phyloP scores from a whole-genome alignment of 92 coral and sea anemone species.

The Hydrozoanthus gracilis region DNA sequence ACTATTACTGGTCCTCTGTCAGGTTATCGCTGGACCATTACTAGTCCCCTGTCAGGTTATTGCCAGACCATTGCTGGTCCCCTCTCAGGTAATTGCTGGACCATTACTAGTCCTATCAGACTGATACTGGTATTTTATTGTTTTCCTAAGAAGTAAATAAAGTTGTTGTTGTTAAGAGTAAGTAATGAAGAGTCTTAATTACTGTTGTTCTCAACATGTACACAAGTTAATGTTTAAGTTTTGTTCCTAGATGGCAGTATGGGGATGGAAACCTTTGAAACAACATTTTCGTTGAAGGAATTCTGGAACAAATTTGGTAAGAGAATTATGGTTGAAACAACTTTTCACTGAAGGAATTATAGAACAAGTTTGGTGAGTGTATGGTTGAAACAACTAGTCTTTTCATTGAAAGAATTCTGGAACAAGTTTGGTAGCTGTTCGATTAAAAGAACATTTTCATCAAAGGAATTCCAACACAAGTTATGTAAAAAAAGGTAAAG shows the following conservation, averaged over 20 bases:
- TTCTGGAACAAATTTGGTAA: conserved; percentile 90
- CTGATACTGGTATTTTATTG: no score
- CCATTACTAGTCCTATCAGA: no score
- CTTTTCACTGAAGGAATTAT: conserved; percentile 77
- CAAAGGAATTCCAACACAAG: no score
- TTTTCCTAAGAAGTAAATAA: no score
- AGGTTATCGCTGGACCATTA: no score
- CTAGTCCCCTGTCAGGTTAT: no score
- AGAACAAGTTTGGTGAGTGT: conserved; percentile 49
- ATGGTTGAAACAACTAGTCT: background rate
- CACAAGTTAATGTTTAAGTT: background rate
- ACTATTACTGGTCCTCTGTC: no score
- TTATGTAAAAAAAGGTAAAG: no score
- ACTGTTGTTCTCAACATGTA: background rate
- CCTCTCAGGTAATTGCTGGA: no score
- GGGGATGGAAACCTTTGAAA: conserved; percentile 86
- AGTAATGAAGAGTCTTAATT: conserved; percentile 30
- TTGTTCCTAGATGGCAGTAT: conserved; percentile 71
- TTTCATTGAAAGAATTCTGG: conserved; percentile 71
- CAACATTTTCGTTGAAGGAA: conserved; percentile 76
- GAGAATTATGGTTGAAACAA: conserved; percentile 56
- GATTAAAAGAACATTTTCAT: no score
- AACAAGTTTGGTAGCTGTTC: conserved; percentile 27
- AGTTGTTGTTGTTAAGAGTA: background rate
- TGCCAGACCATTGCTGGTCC: no score